Conservation (phyloP, 2,113 vertebrate species). For the Fukomys damarensis region DNA sequence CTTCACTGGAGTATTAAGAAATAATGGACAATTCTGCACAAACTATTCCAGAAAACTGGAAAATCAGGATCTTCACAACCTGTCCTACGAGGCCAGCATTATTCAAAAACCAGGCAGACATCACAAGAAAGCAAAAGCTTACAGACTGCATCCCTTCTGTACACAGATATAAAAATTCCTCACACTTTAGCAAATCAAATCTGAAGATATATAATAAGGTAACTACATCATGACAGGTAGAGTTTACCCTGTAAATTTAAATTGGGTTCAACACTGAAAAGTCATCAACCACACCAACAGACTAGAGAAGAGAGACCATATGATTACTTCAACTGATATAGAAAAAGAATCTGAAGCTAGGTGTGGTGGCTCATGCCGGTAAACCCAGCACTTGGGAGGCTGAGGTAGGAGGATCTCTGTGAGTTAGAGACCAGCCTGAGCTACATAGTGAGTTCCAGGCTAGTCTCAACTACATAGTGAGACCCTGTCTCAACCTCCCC, state of each 20-base stretch:
- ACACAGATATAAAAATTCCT: background rate
- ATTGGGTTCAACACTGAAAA: background rate
- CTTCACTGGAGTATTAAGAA: background rate
- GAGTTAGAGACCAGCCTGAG: too few species aligned
- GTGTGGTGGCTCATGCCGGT: too few species aligned
- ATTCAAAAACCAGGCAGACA: background rate
- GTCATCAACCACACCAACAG: background rate
- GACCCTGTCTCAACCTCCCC: too few species aligned
- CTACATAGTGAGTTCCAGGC: too few species aligned
- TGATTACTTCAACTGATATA: background rate
- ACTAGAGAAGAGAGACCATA: background rate
- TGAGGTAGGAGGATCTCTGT: too few species aligned
- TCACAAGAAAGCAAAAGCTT: background rate
- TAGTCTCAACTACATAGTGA: too few species aligned
- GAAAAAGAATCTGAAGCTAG: conserved; percentile 13
- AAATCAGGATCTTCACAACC: background rate
- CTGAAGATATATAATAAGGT: background rate
- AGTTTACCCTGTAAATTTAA: conserved; percentile 1
- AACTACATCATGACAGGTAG: background rate
- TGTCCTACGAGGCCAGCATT: background rate
- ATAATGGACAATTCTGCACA: conserved; percentile 1
- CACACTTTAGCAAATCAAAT: background rate
- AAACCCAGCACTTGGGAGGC: too few species aligned
- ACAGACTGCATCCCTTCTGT: background rate
- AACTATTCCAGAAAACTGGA: conserved; percentile 2